Conservation (phyloP, 2,797 vertebrate species). For the Halcyon chelicuti region DNA sequence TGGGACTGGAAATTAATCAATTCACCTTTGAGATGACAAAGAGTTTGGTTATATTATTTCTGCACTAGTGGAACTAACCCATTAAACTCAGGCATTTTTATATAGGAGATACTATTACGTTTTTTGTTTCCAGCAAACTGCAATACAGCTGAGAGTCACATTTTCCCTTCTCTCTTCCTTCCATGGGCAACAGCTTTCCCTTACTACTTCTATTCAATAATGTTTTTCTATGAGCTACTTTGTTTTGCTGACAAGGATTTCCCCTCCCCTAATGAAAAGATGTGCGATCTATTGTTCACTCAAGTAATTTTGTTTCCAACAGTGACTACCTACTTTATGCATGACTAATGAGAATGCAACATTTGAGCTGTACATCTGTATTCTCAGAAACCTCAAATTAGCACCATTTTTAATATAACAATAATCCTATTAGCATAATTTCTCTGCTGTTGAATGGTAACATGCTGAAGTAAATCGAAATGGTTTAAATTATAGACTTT, state of each 20-base stretch:
- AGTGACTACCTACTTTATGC: not conserved
- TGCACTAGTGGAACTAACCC: not conserved
- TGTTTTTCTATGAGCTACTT: not conserved
- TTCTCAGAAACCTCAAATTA: constrained; percentile 55
- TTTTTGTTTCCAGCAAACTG: not conserved
- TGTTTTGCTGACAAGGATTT: constrained; percentile 22
- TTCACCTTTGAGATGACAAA: not conserved
- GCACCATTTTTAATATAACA: constrained; percentile 62
- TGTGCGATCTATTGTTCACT: constrained; percentile 23
- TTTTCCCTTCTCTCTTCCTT: not conserved
- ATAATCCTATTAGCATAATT: constrained; percentile 51
- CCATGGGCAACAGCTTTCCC: not conserved
- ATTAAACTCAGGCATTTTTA: not conserved
- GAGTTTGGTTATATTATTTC: not conserved
- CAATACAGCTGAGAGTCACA: not conserved
- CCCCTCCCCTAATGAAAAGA: not conserved
- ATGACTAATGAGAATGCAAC: constrained; percentile 11
- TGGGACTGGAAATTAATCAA: not conserved
- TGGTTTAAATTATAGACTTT: constrained; percentile 36
- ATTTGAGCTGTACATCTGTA: constrained; percentile 19
- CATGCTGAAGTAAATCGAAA: constrained; percentile 20
- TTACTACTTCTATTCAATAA: not conserved
- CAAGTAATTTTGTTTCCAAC: not conserved
- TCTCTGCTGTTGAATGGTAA: constrained; percentile 36
- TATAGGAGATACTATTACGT: not conserved